Evolutionary conservation across 2,888 invertebrate genomes (phyloP), one percentile per base, ranked within the genome.

Genomic region (Pherbina coryleti): DNA sequence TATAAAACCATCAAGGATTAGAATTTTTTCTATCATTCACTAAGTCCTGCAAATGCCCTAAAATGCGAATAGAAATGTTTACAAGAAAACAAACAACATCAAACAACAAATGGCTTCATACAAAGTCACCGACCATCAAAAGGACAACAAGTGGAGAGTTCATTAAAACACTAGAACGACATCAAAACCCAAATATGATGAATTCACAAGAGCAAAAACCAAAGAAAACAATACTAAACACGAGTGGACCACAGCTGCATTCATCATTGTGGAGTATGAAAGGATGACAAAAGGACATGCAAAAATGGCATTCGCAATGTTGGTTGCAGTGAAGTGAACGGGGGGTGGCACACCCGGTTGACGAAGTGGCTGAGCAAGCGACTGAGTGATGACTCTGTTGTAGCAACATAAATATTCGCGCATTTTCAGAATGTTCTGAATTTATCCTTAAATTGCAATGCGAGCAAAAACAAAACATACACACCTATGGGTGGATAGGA

Each of bases 141-240:
- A n/a, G 22, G 17, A 62, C 9, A 67, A 44, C 37, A 19, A 11
- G 34, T 64, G 25, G 66, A 82, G 82, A 81, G 71, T 17, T 25
- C 84, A 86, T 86, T 87, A 87, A 87, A 86, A 87, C 82, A 82
- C 84, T 85, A 86, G 83, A 84, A 82, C 82, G 83, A 84, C 83
- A 84, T 85, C 86, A 84, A 82, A 82, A 79, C 80, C 80, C 77
- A 81, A 81, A 44, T 83, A 84, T 87, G 87, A 87, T 86, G 85
- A 81, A 86, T 86, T 85, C 82, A 44, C 84, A 85, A 67, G 71
- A 83, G 79, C 75, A 51, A 64, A 82, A 76, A 80, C 76, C 78
- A 78, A 79, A 79, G 79, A 78, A 78, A 79, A 73, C 72, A 75
- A 76, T 69, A 66, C 76, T 49, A 71, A 64, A 75, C 64, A 64